phyloP scores from a whole-genome alignment of 2,888 invertebrate species.

The Petrolisthes manimaculis region DNA sequence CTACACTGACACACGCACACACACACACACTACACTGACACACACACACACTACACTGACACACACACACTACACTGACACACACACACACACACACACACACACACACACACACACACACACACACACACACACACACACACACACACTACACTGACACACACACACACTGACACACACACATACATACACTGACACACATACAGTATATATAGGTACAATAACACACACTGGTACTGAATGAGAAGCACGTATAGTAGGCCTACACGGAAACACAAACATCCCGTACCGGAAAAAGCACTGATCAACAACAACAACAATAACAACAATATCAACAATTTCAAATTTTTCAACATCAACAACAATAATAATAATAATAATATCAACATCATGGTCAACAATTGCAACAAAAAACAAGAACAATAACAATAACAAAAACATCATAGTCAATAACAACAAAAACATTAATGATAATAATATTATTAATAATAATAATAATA shows the following conservation, averaged over 20 bases:
- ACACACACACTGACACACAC: conserved; percentile 22
- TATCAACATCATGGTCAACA: not conserved
- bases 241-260: not conserved
- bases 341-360: not conserved
- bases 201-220: not conserved
- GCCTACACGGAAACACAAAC: not conserved
- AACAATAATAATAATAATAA: not conserved
- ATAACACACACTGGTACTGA: not conserved
- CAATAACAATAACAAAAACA: not conserved
- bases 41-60: not conserved
- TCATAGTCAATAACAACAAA: not conserved
- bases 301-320: not conserved
- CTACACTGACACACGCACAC: not conserved
- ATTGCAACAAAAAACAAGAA: not conserved
- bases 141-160: conserved; percentile 19
- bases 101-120: conserved; percentile 9
- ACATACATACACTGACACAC: not conserved
- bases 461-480: not conserved
- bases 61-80: not conserved
- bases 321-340: not conserved
- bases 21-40: not conserved
- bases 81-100: not conserved
- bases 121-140: conserved; percentile 13
- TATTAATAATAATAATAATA: not conserved
- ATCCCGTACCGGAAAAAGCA: not conserved